Percentiles rank a stretch among this genome's conserved stretches.
phyloP scores from a whole-genome alignment of 2,797 vertebrate species.

The Diceros bicornis region DNA sequence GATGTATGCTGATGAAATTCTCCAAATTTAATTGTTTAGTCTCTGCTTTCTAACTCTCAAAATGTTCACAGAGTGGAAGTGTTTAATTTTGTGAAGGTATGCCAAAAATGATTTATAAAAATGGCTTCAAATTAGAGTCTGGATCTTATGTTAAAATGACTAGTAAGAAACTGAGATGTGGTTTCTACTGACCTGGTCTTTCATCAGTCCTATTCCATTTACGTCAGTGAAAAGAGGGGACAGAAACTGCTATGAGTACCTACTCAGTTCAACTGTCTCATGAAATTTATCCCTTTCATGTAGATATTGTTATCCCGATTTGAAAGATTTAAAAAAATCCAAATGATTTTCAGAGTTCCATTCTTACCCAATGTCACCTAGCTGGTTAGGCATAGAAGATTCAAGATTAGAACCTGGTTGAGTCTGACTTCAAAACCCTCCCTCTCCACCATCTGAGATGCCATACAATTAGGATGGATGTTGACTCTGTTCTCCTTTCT shows the following conservation, averaged over 20 bases:
- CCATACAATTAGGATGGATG: neutral
- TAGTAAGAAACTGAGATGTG: neutral
- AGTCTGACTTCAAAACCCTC: neutral
- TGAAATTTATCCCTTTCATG: neutral
- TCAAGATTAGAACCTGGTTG: neutral
- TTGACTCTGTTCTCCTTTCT: neutral
- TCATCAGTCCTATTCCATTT: constrained; percentile 41
- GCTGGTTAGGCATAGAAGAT: neutral
- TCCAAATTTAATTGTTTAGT: constrained; percentile 77
- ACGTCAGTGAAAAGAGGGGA: neutral
- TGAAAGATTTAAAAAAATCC: neutral
- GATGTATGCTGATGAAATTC: constrained; percentile 52
- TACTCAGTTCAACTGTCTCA: neutral
- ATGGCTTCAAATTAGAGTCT: constrained; percentile 54
- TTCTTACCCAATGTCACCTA: neutral
- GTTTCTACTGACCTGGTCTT: constrained; percentile 53
- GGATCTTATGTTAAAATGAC: constrained; percentile 34
- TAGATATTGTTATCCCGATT: neutral
- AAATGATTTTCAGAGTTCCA: neutral
- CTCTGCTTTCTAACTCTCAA: constrained; percentile 70
- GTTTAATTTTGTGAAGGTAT: constrained; percentile 69
- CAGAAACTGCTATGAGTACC: neutral
- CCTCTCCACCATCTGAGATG: neutral
- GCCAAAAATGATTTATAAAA: constrained; percentile 70
- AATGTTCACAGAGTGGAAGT: constrained; percentile 65